Conservation (phyloP, 2,797 vertebrate genomes). For the Alcedo atthis region DNA sequence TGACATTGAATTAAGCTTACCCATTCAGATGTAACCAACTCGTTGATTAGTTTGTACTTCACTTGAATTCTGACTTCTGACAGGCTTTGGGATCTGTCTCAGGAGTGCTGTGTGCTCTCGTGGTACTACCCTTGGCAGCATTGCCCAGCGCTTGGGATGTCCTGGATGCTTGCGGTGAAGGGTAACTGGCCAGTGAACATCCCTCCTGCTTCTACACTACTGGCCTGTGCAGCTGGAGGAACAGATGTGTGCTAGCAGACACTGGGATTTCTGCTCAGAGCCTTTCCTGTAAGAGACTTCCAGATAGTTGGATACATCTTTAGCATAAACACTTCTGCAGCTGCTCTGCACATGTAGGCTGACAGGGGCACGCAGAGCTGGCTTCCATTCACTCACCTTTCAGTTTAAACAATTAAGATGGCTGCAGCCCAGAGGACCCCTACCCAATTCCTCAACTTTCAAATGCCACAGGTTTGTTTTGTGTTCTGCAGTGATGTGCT, state of each 20-base stretch:
- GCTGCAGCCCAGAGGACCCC: conserved; percentile 44
- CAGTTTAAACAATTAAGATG: conserved; percentile 49
- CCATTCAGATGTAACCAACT: conserved; percentile 54
- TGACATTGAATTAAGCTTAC: conserved; percentile 71
- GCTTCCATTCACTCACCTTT: conserved; percentile 60
- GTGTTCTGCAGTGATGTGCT: conserved; percentile 46
- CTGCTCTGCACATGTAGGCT: conserved; percentile 43
- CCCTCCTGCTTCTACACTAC: conserved; percentile 29
- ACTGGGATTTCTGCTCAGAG: conserved; percentile 7
- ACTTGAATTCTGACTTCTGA: conserved; percentile 62
- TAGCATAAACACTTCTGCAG: conserved; percentile 52
- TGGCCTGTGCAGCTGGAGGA: conserved; percentile 39
- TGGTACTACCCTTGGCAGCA: conserved; percentile 45
- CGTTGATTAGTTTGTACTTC: conserved; percentile 47
- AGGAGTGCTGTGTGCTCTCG: conserved; percentile 61
- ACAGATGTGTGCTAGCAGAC: neutral
- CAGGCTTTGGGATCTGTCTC: conserved; percentile 74
- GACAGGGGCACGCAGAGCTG: conserved; percentile 28
- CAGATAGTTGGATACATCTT: conserved; percentile 48
- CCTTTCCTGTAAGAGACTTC: neutral
- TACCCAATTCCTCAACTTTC: neutral
- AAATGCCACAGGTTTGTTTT: conserved; percentile 40
- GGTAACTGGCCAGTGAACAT: conserved; percentile 26
- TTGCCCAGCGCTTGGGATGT: conserved; percentile 25
- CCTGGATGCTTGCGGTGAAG: conserved; percentile 56